Base-by-base conservation (phyloP, 2,888 invertebrate species). In the Metallyticus violacea region DNA sequence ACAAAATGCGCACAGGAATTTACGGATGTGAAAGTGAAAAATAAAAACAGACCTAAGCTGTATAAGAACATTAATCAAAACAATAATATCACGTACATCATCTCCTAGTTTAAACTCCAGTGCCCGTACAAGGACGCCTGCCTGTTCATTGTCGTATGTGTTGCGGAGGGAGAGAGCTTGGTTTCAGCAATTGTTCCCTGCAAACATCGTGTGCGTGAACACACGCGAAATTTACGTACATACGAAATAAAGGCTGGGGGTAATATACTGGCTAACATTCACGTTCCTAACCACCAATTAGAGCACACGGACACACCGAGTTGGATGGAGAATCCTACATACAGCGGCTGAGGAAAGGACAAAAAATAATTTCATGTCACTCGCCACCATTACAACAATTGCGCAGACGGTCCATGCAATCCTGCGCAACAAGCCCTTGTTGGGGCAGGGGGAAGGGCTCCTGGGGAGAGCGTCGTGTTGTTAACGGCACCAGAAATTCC, bases 281-380 rank as follows among this genome's bases (percentile, higher is more conserved):
- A 83, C 83, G 83, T 83, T 77, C 83, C 83, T 83, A 83, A 83
- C 83, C 28, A 83, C 83, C 83, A 83, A 83, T 83, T 83, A 83
- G 83, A 62, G 40, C 40, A 83, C 83, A 83, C 76, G 15, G 82
- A 26, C 26, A 22, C 40, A 77, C 9, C 40, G 40, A 28, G 83
- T 26, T 25, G 79, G 27, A 26, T 15, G 76, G 77, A 62, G 83
- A 26, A 77, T 40, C 40, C 40, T 40, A 40, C 40, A 40, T 40
- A 40, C 15, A 7, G 40, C 40, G 40, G 15, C 40, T 40, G 40
- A 62, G 15, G 40, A 62, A 62, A 62, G 40, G 40, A 62, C 40
- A 83, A 83, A 83, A 83, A 83, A 30, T n/a, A 30, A 29, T 30
- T 81, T 30, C 25, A 83, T 83, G 77, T 83, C 83, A 77, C 77